A percentile compares a stretch with the other conserved stretches of the same genome.
Conservation (phyloP, 2,797 vertebrate genomes). For the Sebastes matsubarae region DNA sequence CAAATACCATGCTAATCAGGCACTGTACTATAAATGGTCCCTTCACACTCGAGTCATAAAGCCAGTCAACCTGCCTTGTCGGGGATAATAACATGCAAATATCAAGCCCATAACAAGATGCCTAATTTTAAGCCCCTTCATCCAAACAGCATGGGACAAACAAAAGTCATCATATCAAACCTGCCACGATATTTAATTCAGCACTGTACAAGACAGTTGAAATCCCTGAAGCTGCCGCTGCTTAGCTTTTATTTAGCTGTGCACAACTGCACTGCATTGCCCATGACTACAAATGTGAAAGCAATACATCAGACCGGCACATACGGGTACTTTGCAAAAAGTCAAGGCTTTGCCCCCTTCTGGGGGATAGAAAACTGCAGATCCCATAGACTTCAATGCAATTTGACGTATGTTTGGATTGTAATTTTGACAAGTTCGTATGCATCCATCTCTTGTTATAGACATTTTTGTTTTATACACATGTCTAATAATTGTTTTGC, state of each 20-base stretch:
- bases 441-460: too few relatives aligned
- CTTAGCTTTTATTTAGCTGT: neutral
- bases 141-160: neutral
- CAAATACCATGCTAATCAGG: slow-evolving; percentile 65
- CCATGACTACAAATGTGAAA: neutral
- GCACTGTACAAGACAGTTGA: neutral
- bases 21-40: slow-evolving; percentile 35
- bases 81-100: neutral
- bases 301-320: neutral
- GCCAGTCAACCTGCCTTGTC: neutral
- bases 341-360: too few relatives aligned
- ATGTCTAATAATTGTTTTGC: too few relatives aligned
- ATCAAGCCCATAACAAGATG: slow-evolving; percentile 19
- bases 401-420: too few relatives aligned
- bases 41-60: slow-evolving; percentile 27
- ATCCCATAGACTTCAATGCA: too few relatives aligned
- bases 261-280: neutral
- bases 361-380: too few relatives aligned
- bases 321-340: too few relatives aligned
- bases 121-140: neutral
- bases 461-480: too few relatives aligned
- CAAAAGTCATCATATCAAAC: slow-evolving; percentile 6
- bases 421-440: too few relatives aligned
- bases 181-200: neutral
- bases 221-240: neutral